Evolutionary conservation across 2,797 vertebrate species (phyloP).

Genomic region (Sebastes cheni): DNA sequence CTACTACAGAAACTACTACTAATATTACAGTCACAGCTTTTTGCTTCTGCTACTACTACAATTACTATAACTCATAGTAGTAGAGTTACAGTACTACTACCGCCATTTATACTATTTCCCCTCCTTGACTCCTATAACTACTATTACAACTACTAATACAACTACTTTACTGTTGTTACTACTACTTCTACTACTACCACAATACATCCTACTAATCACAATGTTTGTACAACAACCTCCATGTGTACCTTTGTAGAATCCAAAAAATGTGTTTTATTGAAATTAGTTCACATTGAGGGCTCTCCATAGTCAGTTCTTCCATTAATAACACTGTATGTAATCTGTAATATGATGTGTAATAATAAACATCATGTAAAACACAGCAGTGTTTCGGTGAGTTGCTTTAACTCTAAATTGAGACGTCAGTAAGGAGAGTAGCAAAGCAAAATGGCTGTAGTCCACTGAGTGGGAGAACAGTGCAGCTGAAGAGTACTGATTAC

Average conservation of each 20-base stretch:
- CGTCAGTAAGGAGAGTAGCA: slow-evolving; percentile 29
- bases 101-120: background rate
- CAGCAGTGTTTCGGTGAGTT: background rate
- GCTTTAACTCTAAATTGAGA: slow-evolving; percentile 32
- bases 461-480: slow-evolving; percentile 64
- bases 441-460: slow-evolving; percentile 49
- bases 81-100: background rate
- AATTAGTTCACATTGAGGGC: background rate
- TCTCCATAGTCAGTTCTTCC: background rate
- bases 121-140: no score
- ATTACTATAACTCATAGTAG: background rate
- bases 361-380: background rate
- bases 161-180: background rate
- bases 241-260: background rate
- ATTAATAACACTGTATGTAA: background rate
- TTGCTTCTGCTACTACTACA: background rate
- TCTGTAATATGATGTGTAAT: background rate
- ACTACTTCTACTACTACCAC: background rate
- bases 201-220: background rate
- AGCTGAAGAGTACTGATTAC: slow-evolving; percentile 65
- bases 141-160: background rate
- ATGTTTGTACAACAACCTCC: background rate
- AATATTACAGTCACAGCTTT: background rate
- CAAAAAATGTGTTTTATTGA: background rate
- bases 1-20: background rate